Evolutionary conservation across 2,888 invertebrate species (phyloP).

Genomic region (Aspidiotus rigidus): DNA sequence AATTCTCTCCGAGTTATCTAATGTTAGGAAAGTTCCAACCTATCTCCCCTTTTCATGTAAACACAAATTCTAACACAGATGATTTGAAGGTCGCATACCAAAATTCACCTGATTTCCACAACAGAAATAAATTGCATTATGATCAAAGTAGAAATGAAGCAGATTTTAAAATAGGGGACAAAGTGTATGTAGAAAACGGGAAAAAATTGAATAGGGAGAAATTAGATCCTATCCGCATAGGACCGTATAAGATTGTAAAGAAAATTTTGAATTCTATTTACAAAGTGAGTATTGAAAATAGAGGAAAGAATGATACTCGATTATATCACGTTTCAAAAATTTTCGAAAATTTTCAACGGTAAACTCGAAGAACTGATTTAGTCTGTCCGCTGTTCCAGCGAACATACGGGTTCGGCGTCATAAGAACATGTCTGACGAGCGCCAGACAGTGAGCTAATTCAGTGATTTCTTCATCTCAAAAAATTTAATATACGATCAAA

Average conservation of each 20-base stretch:
- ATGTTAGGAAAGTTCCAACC: background rate
- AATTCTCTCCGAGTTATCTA: constrained; percentile 1
- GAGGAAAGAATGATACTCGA: no score
- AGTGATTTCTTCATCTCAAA: no score
- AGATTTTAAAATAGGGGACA: background rate
- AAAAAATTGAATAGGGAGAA: background rate
- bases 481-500: no score
- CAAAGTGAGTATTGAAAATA: background rate
- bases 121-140: background rate
- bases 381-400: no score
- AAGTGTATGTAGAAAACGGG: background rate
- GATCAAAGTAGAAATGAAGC: background rate
- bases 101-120: background rate
- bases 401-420: no score
- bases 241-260: background rate
- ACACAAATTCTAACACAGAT: background rate
- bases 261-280: background rate
- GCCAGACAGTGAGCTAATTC: no score
- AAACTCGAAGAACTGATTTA: no score
- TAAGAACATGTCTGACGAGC: no score
- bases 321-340: no score
- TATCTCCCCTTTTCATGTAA: background rate
- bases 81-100: background rate
- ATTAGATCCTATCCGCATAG: background rate
- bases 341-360: no score